These are phyloP conservation scores for Rhingia rostrata DNA, from an alignment of 2,888 invertebrate genomes.

Conservation along the genomic window DNA sequence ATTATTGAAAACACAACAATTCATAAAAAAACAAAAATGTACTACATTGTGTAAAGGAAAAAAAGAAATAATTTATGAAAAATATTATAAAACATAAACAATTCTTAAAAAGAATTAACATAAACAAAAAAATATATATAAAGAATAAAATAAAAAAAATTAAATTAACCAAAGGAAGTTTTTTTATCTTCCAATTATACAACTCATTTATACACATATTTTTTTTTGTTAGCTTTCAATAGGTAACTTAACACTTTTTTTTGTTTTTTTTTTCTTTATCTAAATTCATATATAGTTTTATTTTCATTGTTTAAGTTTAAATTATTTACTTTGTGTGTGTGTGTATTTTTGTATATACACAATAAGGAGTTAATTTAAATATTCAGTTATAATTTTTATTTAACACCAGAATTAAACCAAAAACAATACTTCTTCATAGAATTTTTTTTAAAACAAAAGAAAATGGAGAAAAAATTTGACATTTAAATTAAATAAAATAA, in stretches of 20 bases:
- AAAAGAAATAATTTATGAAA: constrained; percentile 19
- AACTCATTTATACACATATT: constrained; percentile 60
- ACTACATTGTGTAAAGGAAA: constrained; percentile 27
- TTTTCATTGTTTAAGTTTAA: constrained; percentile 59
- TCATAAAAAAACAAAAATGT: constrained; percentile 47
- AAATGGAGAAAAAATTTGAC: constrained; percentile 11
- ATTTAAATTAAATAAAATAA: constrained; percentile 21
- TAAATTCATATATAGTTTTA: constrained; percentile 52
- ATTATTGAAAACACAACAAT: constrained; percentile 30
- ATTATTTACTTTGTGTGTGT: constrained; percentile 32
- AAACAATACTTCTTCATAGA: constrained; percentile 6
- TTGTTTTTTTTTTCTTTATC: constrained; percentile 39
- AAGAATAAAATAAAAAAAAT: constrained; percentile 14
- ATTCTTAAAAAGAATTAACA: constrained; percentile 72
- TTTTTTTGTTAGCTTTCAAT: constrained; percentile 35
- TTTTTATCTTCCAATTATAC: constrained; percentile 32
- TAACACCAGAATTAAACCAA: constrained; percentile 32
- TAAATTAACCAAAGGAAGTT: constrained; percentile 40
- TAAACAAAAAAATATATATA: constrained; percentile 40
- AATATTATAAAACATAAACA: constrained; percentile 60
- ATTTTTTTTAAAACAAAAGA: background rate
- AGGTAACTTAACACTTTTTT: constrained; percentile 59
- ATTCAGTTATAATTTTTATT: constrained; percentile 18
- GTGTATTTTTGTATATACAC: constrained; percentile 47
- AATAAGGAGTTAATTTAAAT: constrained; percentile 39